These are phyloP conservation scores for Dinothrombium tinctorium DNA, from an alignment of 1,140 invertebrate species.

Conservation along the genomic window DNA sequence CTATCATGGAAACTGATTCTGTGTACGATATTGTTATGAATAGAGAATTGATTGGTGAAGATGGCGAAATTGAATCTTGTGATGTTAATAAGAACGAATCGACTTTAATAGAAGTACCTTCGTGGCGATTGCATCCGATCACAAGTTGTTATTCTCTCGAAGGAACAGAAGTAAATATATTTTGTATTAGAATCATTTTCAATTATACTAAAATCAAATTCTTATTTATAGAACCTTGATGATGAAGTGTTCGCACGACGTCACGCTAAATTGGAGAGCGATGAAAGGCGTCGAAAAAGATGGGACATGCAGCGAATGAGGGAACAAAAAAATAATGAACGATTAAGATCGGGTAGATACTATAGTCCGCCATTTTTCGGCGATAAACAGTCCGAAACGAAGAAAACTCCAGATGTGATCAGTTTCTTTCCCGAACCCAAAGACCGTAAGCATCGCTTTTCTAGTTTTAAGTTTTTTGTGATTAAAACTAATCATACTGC, in stretches of 20 bases:
- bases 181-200: slow-evolving; percentile 1
- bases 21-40: background rate
- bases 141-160: slow-evolving; percentile 44
- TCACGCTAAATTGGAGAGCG: slow-evolving; percentile 53
- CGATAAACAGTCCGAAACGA: slow-evolving; percentile 2
- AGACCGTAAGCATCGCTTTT: background rate
- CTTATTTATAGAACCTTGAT: slow-evolving; percentile 21
- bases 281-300: slow-evolving; percentile 47
- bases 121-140: slow-evolving; percentile 37
- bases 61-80: background rate
- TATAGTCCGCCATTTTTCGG: background rate
- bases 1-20: slow-evolving; percentile 1
- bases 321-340: slow-evolving; percentile 9
- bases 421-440: slow-evolving; percentile 11
- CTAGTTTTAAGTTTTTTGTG: background rate
- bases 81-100: too few species aligned
- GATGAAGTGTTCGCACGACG: slow-evolving; percentile 58
- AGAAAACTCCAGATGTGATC: slow-evolving; percentile 3
- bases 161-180: slow-evolving; percentile 36
- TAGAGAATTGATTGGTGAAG: background rate
- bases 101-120: slow-evolving; percentile 27
- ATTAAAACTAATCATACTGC: background rate
- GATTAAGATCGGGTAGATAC: slow-evolving; percentile 7
- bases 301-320: slow-evolving; percentile 13
- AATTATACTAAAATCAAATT: background rate